Evolutionary conservation across 2,888 invertebrate species (phyloP).

Genomic region (Pogonocherus hispidulus): DNA sequence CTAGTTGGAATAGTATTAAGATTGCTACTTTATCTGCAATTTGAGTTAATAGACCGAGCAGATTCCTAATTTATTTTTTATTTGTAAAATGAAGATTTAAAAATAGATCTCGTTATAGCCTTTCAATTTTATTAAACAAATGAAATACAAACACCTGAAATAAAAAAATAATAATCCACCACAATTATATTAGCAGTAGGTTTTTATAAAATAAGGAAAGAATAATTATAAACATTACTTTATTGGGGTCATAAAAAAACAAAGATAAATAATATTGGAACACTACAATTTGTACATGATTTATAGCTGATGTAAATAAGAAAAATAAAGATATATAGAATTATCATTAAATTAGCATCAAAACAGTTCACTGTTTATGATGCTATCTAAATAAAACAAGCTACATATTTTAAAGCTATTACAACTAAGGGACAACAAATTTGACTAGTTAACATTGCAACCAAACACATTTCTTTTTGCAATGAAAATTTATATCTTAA

Average conservation of each 20-base stretch:
- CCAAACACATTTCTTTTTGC: neutral
- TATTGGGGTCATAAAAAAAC: slow-evolving; percentile 17
- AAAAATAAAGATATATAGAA: neutral
- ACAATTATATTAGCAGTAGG: neutral
- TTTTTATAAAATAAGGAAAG: neutral
- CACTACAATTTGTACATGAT: slow-evolving; percentile 25
- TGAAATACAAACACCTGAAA: too few species aligned
- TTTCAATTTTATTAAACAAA: too few species aligned
- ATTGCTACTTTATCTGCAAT: too few species aligned
- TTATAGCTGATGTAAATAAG: slow-evolving; percentile 4
- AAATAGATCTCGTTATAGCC: too few species aligned
- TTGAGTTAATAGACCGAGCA: too few species aligned
- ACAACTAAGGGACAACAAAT: slow-evolving; percentile 14
- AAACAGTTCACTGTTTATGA: slow-evolving; percentile 6
- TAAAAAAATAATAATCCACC: too few species aligned
- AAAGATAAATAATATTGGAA: slow-evolving; percentile 27
- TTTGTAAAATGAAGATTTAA: too few species aligned
- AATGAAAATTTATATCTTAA: too few species aligned
- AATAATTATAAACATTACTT: slow-evolving; percentile 3
- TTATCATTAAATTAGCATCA: slow-evolving; percentile 1
- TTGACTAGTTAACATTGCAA: slow-evolving; percentile 8
- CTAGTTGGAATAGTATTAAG: too few species aligned
- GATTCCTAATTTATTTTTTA: too few species aligned
- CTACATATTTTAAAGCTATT: neutral
- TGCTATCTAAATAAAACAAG: neutral